Evolutionary conservation across 2,888 invertebrate species (phyloP).

Genomic region (Zhengitettix transpicula): DNA sequence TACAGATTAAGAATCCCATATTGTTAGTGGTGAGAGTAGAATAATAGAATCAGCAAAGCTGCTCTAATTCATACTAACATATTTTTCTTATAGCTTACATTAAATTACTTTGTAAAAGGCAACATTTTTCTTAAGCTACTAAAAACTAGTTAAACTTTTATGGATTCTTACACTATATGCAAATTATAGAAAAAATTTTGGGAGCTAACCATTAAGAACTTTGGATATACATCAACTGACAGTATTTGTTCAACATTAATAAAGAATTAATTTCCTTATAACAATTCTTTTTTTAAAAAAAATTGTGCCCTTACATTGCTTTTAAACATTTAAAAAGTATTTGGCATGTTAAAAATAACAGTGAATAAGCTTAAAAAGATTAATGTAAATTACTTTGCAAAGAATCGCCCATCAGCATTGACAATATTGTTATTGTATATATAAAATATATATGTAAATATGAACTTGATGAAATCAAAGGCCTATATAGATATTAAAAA

Average conservation of each 20-base stretch:
- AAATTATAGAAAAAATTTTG: too few relatives aligned
- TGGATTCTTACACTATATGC: too few relatives aligned
- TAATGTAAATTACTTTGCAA: conserved; percentile 5
- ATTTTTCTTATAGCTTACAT: conserved; percentile 7
- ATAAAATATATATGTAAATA: conserved; percentile 2
- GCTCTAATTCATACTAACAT: conserved; percentile 2
- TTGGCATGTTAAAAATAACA: too few relatives aligned
- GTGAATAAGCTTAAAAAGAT: background rate
- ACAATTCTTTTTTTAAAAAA: too few relatives aligned
- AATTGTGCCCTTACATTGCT: too few relatives aligned
- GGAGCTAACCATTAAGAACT: too few relatives aligned
- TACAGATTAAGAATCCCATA: background rate
- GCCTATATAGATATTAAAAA: background rate
- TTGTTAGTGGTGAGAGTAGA: conserved; percentile 1
- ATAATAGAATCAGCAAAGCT: background rate
- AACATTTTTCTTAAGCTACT: too few relatives aligned
- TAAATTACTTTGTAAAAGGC: background rate
- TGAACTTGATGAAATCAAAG: background rate
- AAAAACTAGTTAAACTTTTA: too few relatives aligned
- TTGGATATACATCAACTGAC: too few relatives aligned
- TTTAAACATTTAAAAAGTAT: too few relatives aligned
- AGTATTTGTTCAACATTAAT: too few relatives aligned
- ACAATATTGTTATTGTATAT: conserved; percentile 13
- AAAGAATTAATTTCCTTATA: too few relatives aligned
- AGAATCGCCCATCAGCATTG: conserved; percentile 10